Evolutionary conservation across 2,888 invertebrate genomes (phyloP).

Genomic region (Serrognathus titanus): DNA sequence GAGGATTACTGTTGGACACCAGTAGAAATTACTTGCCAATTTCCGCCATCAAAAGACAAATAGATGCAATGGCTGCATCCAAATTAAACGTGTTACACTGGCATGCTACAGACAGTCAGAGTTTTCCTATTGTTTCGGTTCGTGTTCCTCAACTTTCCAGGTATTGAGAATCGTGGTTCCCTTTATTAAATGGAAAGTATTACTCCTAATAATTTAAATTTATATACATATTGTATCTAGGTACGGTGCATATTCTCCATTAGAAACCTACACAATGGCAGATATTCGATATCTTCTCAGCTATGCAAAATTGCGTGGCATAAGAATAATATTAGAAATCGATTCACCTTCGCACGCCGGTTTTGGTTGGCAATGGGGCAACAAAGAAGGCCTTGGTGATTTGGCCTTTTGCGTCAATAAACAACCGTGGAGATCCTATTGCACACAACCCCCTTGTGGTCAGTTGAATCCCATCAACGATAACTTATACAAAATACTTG

Average conservation of each 20-base stretch:
- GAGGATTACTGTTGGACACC: conserved; percentile 86
- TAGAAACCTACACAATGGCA: conserved; percentile 64
- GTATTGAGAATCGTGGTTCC: conserved; percentile 42
- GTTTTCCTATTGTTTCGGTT: conserved; percentile 82
- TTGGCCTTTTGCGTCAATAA: conserved; percentile 64
- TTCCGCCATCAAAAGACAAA: conserved; percentile 62
- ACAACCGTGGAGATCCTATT: conserved; percentile 68
- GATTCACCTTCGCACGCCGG: conserved; percentile 87
- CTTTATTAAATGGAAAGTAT: too few relatives aligned
- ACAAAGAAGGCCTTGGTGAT: conserved; percentile 56
- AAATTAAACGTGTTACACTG: conserved; percentile 93
- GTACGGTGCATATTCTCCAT: conserved; percentile 69
- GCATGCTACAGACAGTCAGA: conserved; percentile 88
- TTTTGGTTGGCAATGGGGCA: conserved; percentile 84
- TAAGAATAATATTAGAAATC: conserved; percentile 82
- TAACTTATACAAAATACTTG: conserved; percentile 63
- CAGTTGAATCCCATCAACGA: conserved; percentile 78
- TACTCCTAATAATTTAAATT: too few relatives aligned
- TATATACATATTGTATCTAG: conserved; percentile 43
- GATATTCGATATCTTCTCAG: conserved; percentile 67
- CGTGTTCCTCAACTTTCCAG: conserved; percentile 71
- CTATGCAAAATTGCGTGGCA: conserved; percentile 76
- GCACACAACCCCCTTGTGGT: conserved; percentile 82
- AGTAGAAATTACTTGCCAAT: conserved; percentile 83
- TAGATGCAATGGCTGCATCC: conserved; percentile 82